phyloP scores from a whole-genome alignment of 2,113 vertebrate genomes.

The Toxotes chatareus region DNA sequence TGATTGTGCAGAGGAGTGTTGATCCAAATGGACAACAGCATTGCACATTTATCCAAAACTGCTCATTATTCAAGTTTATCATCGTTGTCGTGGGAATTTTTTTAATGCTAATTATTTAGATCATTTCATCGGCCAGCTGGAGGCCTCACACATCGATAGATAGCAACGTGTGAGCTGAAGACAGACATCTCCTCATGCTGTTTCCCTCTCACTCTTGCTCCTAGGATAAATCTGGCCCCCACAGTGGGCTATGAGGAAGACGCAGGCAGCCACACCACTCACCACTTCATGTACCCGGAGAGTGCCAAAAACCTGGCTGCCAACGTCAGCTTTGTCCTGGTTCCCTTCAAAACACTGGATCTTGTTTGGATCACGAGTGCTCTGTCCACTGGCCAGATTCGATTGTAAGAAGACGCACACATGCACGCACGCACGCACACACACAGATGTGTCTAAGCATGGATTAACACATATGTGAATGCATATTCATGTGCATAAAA shows the following conservation, averaged over 20 bases:
- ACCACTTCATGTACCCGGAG: slow-evolving; percentile 99
- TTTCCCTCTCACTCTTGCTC: not conserved
- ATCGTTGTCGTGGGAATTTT: not conserved
- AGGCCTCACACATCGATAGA: not conserved
- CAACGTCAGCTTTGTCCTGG: slow-evolving; percentile 97
- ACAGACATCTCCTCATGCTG: not conserved
- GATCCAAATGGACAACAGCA: not conserved
- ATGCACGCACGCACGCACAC: slow-evolving; percentile 17
- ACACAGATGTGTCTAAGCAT: not conserved
- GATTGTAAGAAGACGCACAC: slow-evolving; percentile 88
- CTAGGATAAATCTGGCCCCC: slow-evolving; percentile 97
- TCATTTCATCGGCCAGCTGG: too few species aligned
- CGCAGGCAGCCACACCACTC: slow-evolving; percentile 92
- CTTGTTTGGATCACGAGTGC: slow-evolving; percentile 98
- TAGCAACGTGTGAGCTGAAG: not conserved
- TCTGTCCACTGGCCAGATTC: slow-evolving; percentile 95
- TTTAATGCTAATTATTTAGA: too few species aligned
- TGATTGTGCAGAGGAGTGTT: not conserved
- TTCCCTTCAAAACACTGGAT: slow-evolving; percentile 98
- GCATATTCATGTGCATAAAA: not conserved
- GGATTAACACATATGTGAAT: slow-evolving; percentile 32
- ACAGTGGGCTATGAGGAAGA: slow-evolving; percentile 96
- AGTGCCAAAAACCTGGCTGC: slow-evolving; percentile 97
- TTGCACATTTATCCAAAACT: not conserved
- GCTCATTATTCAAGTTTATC: not conserved